Conservation (phyloP, 2,113 vertebrate genomes). For the Tympanuchus pallidicinctus region DNA sequence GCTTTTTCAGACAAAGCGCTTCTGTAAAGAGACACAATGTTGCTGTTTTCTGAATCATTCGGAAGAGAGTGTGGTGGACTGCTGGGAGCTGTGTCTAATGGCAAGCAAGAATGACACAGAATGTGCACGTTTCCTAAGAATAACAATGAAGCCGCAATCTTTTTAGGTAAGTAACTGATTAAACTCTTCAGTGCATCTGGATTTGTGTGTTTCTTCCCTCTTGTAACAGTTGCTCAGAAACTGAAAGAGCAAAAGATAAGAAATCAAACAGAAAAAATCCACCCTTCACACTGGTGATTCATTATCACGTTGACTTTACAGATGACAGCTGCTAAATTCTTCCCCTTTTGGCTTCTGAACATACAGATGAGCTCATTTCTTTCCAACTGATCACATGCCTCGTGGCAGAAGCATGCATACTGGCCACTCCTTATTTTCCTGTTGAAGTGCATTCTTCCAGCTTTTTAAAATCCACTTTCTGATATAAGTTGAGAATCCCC, state of each 20-base stretch:
- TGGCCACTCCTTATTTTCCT: constrained; percentile 12
- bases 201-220: background rate
- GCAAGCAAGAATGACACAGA: background rate
- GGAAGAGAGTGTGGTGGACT: background rate
- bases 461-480: background rate
- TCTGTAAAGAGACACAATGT: background rate
- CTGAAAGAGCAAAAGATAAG: background rate
- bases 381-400: constrained; percentile 47
- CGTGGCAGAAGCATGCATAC: background rate
- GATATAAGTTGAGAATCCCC: background rate
- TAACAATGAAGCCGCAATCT: background rate
- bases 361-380: constrained; percentile 42
- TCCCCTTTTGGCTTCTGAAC: constrained; percentile 39
- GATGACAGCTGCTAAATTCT: constrained; percentile 52
- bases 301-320: constrained; percentile 42
- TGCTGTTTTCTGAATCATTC: constrained; percentile 18
- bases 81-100: background rate
- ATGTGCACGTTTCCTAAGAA: background rate
- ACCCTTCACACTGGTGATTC: constrained; percentile 14
- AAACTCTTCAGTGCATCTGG: background rate
- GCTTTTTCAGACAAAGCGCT: background rate
- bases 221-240: background rate
- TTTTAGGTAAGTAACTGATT: background rate
- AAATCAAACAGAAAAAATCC: background rate
- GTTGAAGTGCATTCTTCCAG: constrained; percentile 9